These are phyloP conservation scores for Catagonus wagneri DNA, from an alignment of 2,113 vertebrate genomes.

Conservation along the genomic window DNA sequence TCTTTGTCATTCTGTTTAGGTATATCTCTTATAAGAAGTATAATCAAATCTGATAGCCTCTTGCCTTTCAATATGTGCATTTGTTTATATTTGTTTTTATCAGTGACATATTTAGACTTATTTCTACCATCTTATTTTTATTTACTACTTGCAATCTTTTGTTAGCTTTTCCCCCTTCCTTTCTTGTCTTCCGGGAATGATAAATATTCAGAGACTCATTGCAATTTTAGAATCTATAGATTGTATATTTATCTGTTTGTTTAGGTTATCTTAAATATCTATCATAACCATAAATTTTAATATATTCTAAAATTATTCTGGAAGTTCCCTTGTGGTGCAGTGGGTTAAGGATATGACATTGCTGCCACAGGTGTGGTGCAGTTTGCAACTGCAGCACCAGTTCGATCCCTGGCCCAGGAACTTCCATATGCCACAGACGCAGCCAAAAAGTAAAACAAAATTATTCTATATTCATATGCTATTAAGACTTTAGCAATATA, in stretches of 20 bases:
- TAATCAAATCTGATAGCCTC: background rate
- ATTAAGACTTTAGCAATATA: background rate
- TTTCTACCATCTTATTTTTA: background rate
- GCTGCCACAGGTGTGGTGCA: no score
- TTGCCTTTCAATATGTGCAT: background rate
- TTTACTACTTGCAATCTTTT: background rate
- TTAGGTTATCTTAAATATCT: conserved; percentile 7
- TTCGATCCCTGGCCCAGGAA: no score
- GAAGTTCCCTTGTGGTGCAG: no score
- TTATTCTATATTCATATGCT: background rate
- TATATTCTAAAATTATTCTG: background rate
- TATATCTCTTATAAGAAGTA: background rate
- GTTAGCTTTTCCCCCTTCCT: background rate
- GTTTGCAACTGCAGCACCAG: no score
- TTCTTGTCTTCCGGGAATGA: background rate
- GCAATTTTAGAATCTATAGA: background rate
- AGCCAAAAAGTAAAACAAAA: no score
- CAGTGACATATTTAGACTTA: background rate
- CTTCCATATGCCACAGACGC: no score
- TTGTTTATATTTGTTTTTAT: conserved; percentile 1
- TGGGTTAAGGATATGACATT: no score
- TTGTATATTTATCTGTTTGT: background rate
- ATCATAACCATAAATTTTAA: conserved; percentile 3
- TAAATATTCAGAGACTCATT: background rate
- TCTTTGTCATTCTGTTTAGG: background rate